Evolutionary conservation across 1,140 invertebrate genomes (phyloP), one percentile per base, ranked within the genome.

Genomic region (Drosophila santomea): DNA sequence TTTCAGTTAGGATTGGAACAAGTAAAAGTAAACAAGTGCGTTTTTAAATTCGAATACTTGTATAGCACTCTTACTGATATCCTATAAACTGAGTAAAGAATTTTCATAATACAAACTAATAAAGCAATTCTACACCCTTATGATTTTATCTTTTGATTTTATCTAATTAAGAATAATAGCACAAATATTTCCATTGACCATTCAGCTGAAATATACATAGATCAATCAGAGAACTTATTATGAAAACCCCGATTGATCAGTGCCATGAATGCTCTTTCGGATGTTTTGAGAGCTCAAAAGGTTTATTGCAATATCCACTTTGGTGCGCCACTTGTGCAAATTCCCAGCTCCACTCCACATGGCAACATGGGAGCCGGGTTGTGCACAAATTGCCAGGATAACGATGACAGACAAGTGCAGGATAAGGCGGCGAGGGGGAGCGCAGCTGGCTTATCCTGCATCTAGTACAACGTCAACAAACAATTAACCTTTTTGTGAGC

Each of bases 401-500:
- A 62, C 76, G 83, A 88, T 72, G 66, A 59, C 74, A 51, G 63
- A 80, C 84, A 84, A 84, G 84, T 89, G 84, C 73, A 52, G 59
- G 23, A 23, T 25, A 20, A 36, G 25, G 10, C 36, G 17, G 14
- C 25, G 41, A 10, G 23, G 12, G 35, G n/a, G 39, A 6, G 10
- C 35, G 45, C 66, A 32, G 63, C 48, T 45, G 60, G 55, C 63
- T 81, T 75, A 88, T 86, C 69, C 50, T 58, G 57, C 45, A 85
- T 86, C 82, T 67, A 61, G 52, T 76, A 58, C 25, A 67, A 51
- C 50, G 52, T 68, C 73, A 84, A 73, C 66, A 79, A 85, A 85
- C 78, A 85, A 79, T 86, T 86, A 80, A 73, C 80, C 77, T 90
- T 78, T 74, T 28, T 56, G 47, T 75, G 20, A 58, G 47, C 55